Base-by-base conservation (phyloP, 2,797 vertebrate genomes). In the Myiotriccus ornatus region DNA sequence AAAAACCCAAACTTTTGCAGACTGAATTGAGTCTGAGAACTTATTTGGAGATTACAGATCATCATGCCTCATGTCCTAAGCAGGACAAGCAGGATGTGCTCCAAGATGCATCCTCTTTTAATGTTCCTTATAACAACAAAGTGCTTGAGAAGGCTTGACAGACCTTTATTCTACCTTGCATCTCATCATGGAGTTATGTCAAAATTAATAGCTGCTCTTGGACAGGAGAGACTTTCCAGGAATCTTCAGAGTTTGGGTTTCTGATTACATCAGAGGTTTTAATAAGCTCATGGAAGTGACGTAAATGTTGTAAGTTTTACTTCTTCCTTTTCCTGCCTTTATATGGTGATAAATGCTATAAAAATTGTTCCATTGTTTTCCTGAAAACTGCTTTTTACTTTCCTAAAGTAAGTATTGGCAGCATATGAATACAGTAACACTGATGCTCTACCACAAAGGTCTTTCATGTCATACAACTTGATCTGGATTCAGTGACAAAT, bases 1-100 rank as follows among this genome's bases (percentile, higher is more conserved):
- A 60, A n/a, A 2, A 9, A 0, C 0, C 1, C 12, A 7, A 8
- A 68, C 7, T 65, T 79, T 13, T 49, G 18, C 7, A 76, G 24
- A 59, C 17, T 52, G 39, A 87, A 59, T 24, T 82, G 39, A 83
- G 39, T 41, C 44, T 83, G 46, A 87, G 20, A 5, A 74, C 24
- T 19, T 50, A 3, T 85, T 50, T 73, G 16, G 44, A 63, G 30
- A 11, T 67, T 84, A 57, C 7, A 69, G 43, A 69, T 62, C 25
- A 46, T 81, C 19, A 9, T 47, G 59, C 39, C n/a, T 53, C 21
- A 46, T n/a, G 32, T 39, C 17, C 64, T 55, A 47, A 80, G 69
- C n/a, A 79, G 41, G 22, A 73, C 34, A 88, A 85, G 69, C 32
- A 71, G 53, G 65, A 73, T 47, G 14, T 57, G 4, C 24, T 92